These are phyloP conservation scores for Archilochus colubris DNA, from an alignment of 2,113 vertebrate species.

Conservation along the genomic window DNA sequence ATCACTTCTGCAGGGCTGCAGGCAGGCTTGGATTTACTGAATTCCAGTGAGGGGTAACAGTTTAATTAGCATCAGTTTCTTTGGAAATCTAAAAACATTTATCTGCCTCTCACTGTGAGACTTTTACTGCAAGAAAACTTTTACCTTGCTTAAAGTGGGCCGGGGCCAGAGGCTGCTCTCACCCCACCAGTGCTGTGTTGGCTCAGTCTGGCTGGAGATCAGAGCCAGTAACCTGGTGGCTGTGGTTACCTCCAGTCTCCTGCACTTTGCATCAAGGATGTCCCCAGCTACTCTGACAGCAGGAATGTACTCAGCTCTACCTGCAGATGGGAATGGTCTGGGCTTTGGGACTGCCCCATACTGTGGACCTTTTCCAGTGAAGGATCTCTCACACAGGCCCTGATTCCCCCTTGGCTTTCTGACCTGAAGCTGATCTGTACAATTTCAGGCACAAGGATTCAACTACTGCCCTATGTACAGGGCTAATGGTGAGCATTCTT, in stretches of 20 bases:
- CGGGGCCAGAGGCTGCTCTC: not conserved
- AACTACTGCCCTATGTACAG: rapidly evolving
- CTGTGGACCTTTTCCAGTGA: rapidly evolving
- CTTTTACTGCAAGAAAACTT: not conserved
- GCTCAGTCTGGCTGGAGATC: not conserved
- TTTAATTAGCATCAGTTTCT: not conserved
- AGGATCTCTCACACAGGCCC: not conserved
- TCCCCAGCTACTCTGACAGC: not conserved
- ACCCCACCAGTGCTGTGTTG: rapidly evolving
- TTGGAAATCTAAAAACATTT: not conserved
- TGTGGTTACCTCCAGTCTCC: not conserved
- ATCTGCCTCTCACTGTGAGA: not conserved
- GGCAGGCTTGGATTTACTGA: not conserved
- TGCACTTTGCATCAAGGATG: not conserved
- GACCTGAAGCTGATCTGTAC: not conserved
- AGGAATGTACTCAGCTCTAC: not conserved
- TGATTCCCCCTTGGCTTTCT: not conserved
- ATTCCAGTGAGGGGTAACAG: not conserved
- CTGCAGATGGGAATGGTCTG: not conserved
- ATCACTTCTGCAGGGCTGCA: not conserved
- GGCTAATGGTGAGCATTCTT: rapidly evolving
- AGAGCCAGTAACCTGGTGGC: rapidly evolving
- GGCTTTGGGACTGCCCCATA: not conserved
- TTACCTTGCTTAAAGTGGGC: rapidly evolving
- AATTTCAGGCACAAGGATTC: not conserved